Base-by-base conservation (phyloP, 2,797 vertebrate species). In the Prionace glauca region DNA sequence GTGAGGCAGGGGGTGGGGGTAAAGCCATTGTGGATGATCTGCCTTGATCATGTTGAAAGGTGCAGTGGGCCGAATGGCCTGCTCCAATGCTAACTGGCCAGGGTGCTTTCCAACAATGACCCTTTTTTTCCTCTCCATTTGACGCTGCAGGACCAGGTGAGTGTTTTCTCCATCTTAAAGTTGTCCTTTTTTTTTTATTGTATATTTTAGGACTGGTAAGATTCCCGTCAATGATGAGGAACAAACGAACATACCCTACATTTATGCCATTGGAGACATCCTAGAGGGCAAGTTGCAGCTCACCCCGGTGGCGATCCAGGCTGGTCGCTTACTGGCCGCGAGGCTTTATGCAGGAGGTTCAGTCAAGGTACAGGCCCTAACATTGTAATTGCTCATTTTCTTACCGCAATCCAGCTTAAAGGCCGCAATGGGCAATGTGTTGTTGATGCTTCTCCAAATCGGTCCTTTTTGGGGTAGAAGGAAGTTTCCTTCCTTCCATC, bases 261-360 rank as follows among this genome's bases (percentile, higher is more conserved):
- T 98, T 95, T 98, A 98, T 62, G 98, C 98, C 12, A 60, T 98
- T 11, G 98, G 98, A 1, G 98, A 98, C 45, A 97, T 98, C 1
- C 96, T 98, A 96, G 98, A 98, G 95, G 98, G 97, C 56, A 98
- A 97, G 96, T 96, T 97, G 96, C 97, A 98, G 16, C 97, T 98
- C 71, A 98, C 98, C 0, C 98, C 98, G 0, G 98, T 99, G 69
- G 98, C 98, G 5, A 97, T 98, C 97, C 98, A 98, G 96, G 98
- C 98, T 0, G 98, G 98, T 60, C 97, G 96, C 1, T 20, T 98
- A 74, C 97, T 98, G 96, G 97, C 97, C 4, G 97, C 14, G 87
- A 97, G 98, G 96, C 98, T 98, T 12, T 98, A 98, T 4, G 97
- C 95, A 20, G 97, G 97, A 60, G 96, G 97, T 96, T 96, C 93